Evolutionary conservation across 2,888 invertebrate species (phyloP), one percentile per base, ranked within the genome.

Genomic region (Xestia c-nigrum): DNA sequence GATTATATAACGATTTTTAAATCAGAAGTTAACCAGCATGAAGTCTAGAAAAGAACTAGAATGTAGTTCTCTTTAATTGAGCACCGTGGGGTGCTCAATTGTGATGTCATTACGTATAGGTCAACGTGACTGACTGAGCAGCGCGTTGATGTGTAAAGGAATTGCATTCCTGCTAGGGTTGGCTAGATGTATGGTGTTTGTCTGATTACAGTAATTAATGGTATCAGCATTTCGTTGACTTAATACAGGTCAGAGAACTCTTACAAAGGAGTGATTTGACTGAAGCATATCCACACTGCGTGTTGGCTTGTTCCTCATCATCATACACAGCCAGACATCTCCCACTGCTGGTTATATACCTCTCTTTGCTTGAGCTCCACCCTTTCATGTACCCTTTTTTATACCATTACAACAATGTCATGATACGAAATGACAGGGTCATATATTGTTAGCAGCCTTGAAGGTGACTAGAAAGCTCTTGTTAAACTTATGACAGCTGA

Each of bases 121-220:
- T 19, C 63, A 77, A 46, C 67, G 47, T 59, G 70, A 64, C 38
- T 82, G 83, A 74, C 57, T 83, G 74, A 61, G 69, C 74, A 61
- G 50, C 21, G 74, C 83, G 31, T 63, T 82, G 83, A 57, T 43
- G 74, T 59, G 72, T 10, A 52, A 79, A 65, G 43, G 12, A 4
- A 46, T 68, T 66, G 71, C 83, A 70, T 82, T 57, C 67, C 52
- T 57, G 61, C 24, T 57, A 69, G 64, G 59, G 61, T 50, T 72
- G n/a, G 10, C 43, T 66, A 40, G 31, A 6, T 40, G 40, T 40
- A 31, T 40, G 40, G 57, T 59, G 61, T 43, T 63, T 0, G 19
- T 67, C 50, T 40, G 57, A 66, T 19, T 47, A 14, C 31, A 1
- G 9, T 68, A 63, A 68, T 47, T 68, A 55, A 55, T 55, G 40